phyloP scores from a whole-genome alignment of 1,140 invertebrate species.

The Saccostrea glomerata region DNA sequence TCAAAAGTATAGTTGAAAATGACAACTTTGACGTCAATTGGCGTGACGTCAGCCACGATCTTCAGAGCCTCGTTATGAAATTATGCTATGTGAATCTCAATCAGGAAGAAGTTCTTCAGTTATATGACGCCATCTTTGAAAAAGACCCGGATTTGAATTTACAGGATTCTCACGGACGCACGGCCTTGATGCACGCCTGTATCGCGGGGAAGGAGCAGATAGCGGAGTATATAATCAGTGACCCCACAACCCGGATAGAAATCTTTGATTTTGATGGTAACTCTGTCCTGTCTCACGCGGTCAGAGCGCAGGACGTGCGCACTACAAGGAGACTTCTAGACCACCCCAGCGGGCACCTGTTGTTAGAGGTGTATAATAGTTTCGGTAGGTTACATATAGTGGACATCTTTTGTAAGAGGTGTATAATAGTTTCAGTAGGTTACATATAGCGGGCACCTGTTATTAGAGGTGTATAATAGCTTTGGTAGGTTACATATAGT shows the following conservation, averaged over 20 bases:
- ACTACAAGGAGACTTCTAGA: constrained; percentile 55
- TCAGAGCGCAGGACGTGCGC: constrained; percentile 42
- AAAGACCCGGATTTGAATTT: constrained; percentile 55
- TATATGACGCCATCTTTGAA: constrained; percentile 50
- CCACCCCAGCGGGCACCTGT: constrained; percentile 39
- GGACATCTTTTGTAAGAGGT: no score
- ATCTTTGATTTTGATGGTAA: constrained; percentile 62
- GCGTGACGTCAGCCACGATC: constrained; percentile 58
- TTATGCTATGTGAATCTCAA: constrained; percentile 55
- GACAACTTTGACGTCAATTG: constrained; percentile 56
- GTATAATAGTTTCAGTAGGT: no score
- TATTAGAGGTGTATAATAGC: no score
- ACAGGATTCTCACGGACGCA: constrained; percentile 60
- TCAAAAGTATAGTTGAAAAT: constrained; percentile 52
- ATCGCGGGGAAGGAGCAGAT: constrained; percentile 51
- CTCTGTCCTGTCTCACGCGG: constrained; percentile 59
- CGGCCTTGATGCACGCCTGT: constrained; percentile 65
- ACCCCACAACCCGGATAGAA: constrained; percentile 52
- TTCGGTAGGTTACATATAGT: constrained; percentile 35
- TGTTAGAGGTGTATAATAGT: constrained; percentile 51
- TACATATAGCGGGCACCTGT: no score
- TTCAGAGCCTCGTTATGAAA: constrained; percentile 61
- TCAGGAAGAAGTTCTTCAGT: not conserved
- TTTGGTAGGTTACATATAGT: no score
- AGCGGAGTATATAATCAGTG: constrained; percentile 52